Conservation (phyloP, 2,797 vertebrate genomes). For the Mustela erminea region DNA sequence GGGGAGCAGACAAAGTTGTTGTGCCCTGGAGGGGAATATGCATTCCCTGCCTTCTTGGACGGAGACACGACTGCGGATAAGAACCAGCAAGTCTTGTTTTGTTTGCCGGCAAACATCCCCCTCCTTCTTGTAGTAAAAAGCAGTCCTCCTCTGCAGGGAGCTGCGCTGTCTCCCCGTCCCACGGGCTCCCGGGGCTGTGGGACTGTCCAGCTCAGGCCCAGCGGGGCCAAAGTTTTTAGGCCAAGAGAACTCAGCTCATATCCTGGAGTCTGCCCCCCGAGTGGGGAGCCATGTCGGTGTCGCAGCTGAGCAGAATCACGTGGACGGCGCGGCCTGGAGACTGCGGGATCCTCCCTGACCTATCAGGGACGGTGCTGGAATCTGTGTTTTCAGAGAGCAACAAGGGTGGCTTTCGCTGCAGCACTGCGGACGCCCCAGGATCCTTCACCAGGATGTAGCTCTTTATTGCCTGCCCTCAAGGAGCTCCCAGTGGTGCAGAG, state of each 20-base stretch:
- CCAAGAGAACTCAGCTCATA: neutral
- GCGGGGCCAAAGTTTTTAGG: neutral
- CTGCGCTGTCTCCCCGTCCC: no score
- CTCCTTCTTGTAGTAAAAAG: neutral
- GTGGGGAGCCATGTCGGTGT: neutral
- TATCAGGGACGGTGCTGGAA: no score
- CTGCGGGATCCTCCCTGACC: neutral
- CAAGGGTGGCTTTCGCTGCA: neutral
- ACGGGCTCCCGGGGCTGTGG: neutral
- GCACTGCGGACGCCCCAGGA: neutral
- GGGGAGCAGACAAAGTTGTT: neutral
- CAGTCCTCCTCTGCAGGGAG: neutral
- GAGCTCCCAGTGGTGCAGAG: neutral
- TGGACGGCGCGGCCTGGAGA: neutral
- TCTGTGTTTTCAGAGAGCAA: neutral
- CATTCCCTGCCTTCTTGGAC: neutral
- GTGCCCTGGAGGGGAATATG: neutral
- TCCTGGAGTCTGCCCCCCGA: neutral
- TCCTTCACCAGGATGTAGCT: neutral
- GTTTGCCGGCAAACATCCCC: neutral
- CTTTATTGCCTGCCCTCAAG: neutral
- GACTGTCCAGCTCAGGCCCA: neutral
- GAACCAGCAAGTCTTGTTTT: neutral
- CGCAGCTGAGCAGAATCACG: neutral
- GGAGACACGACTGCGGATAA: neutral